Percentiles rank a stretch among this genome's conserved stretches.
These are phyloP conservation scores for Gnathonemus longibarbis DNA, from an alignment of 2,113 vertebrate species.

Conservation along the genomic window DNA sequence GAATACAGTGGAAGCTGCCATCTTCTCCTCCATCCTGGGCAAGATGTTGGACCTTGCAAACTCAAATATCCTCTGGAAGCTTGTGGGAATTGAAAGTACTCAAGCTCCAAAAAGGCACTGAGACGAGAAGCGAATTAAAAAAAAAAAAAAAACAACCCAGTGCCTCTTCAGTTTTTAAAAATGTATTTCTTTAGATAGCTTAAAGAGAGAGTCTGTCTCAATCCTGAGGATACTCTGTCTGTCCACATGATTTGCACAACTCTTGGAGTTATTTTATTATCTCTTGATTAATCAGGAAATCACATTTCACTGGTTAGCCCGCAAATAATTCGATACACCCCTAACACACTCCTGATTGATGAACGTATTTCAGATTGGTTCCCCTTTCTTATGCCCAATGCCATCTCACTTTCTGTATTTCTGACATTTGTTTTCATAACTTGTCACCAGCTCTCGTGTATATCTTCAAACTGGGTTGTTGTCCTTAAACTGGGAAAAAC, in stretches of 20 bases:
- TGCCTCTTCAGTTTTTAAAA: background rate
- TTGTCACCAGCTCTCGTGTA: background rate
- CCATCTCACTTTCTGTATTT: background rate
- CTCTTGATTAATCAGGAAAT: background rate
- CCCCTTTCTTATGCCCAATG: background rate
- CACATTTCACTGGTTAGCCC: background rate
- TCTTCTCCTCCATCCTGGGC: background rate
- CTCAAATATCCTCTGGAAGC: background rate
- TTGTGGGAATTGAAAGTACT: background rate
- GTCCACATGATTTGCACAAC: background rate
- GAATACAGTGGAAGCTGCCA: background rate
- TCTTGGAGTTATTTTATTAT: background rate
- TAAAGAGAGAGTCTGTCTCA: background rate
- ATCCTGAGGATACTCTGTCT: background rate
- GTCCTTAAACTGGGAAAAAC: background rate
- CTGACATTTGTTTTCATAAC: background rate
- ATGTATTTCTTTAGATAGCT: background rate
- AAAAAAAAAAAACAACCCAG: background rate
- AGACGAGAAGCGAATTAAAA: background rate
- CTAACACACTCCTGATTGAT: background rate
- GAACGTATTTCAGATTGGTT: background rate
- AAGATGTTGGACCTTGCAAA: background rate
- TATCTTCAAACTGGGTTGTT: background rate
- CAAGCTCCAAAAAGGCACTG: background rate
- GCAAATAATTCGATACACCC: background rate